A percentile compares a stretch with the other conserved stretches of the same genome.
Conservation (phyloP, 2,113 vertebrate genomes). For the Sylvietta virens region DNA sequence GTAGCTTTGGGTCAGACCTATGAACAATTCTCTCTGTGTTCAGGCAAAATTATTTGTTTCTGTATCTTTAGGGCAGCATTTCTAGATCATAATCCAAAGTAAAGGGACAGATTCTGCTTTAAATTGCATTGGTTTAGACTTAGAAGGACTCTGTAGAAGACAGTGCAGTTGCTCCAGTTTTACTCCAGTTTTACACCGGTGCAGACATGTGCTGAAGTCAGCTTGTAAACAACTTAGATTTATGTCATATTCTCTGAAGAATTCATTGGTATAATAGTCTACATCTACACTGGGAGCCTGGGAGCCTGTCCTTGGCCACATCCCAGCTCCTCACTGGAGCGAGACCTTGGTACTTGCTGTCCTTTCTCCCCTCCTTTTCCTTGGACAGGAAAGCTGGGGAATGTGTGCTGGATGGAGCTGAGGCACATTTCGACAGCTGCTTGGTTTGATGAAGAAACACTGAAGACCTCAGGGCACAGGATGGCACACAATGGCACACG, state of each 20-base stretch:
- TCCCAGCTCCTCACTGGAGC: slow-evolving; percentile 43
- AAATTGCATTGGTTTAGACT: background rate
- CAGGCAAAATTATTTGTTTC: background rate
- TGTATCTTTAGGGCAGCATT: background rate
- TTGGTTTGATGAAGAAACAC: slow-evolving; percentile 33
- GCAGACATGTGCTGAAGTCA: background rate
- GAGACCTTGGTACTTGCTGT: slow-evolving; percentile 7
- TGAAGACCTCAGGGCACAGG: slow-evolving; percentile 39
- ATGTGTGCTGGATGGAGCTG: slow-evolving; percentile 23
- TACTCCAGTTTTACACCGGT: background rate
- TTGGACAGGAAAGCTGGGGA: slow-evolving; percentile 28
- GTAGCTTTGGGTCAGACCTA: background rate
- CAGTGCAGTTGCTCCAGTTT: background rate
- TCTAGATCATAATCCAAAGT: background rate
- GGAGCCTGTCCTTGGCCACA: slow-evolving; percentile 10
- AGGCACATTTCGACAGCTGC: slow-evolving; percentile 45
- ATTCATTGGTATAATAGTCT: background rate
- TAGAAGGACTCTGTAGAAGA: background rate
- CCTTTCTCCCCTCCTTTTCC: background rate
- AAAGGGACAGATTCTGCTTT: background rate
- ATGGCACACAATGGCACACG: background rate
- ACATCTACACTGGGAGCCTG: background rate
- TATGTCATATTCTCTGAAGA: background rate
- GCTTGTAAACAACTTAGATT: background rate
- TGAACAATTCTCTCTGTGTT: background rate